Base-by-base conservation (phyloP, 2,888 invertebrate genomes). In the Hirudinaria manillensis region DNA sequence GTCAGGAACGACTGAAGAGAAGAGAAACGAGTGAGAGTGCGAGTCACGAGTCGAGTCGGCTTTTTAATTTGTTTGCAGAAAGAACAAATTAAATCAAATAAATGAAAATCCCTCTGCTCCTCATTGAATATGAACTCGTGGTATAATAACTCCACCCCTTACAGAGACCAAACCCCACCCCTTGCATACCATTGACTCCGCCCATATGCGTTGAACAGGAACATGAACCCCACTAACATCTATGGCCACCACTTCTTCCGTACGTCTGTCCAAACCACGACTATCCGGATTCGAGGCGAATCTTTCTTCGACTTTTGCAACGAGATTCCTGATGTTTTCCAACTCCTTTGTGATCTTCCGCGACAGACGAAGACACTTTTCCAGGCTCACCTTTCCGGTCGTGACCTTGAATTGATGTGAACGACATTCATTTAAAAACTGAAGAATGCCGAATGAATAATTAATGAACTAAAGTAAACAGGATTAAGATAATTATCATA, bases 311-410 rank as follows among this genome's bases (percentile, higher is more conserved):
- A 68, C 16, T 10, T 32, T 51, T n/a, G 19, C 19, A 2, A 73
- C 38, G 19, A 73, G 56, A 13, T 32, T 27, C 38, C 38, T 61
- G 3, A 61, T 29, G 36, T 29, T 32, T 36, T 73, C 38, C 32
- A 29, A 32, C 73, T 73, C 73, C 65, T 73, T 73, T 6, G 19
- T 55, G 27, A 73, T 55, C 73, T 73, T 73, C 36, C 65, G 1
- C 6, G 56, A 27, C 21, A 73, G 34, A 24, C 34, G 56, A 19
- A 61, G 34, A 34, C 73, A 65, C 45, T 65, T 56, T 38, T 73
- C 73, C 34, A 73, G 73, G 34, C 65, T 56, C 32, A 29, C 38
- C 38, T 73, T 73, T 2, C 65, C 65, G 0, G 65, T 73, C 6
- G 73, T 73, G 36, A 73, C 73, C 72, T 72, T n/a, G 29, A 16